phyloP scores from a whole-genome alignment of 2,888 invertebrate species.

The Rhingia campestris region DNA sequence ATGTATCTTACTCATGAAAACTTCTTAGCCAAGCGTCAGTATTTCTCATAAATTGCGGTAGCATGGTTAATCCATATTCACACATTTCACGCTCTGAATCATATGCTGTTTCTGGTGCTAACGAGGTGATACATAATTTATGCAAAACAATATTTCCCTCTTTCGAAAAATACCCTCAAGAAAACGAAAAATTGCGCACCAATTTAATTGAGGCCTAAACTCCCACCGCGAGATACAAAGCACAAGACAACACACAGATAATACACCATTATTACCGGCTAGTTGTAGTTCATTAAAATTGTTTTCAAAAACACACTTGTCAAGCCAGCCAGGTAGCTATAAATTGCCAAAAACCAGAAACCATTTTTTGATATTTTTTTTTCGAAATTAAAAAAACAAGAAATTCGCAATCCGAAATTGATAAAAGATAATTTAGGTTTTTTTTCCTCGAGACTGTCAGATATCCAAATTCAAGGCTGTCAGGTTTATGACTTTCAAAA shows the following conservation, averaged over 20 bases:
- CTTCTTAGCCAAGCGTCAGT: no score
- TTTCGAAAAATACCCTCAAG: not conserved
- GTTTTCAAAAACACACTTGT: not conserved
- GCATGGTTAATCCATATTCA: not conserved
- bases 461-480: conserved; percentile 5
- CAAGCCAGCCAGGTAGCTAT: not conserved
- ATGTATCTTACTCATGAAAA: no score
- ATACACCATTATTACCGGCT: not conserved
- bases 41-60: not conserved
- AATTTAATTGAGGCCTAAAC: not conserved
- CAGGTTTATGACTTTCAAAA: not conserved
- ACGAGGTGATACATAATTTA: not conserved
- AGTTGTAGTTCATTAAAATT: conserved; percentile 1
- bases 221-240: not conserved
- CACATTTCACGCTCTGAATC: conserved; percentile 33
- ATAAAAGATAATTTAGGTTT: not conserved
- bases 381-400: not conserved
- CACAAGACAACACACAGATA: not conserved
- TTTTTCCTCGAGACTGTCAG: not conserved
- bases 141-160: conserved; percentile 11
- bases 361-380: no score
- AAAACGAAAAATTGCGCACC: not conserved
- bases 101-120: not conserved
- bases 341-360: conserved; percentile 18
- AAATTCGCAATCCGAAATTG: not conserved